Conservation (phyloP, 1,140 invertebrate species). For the Diuraphis noxia region DNA sequence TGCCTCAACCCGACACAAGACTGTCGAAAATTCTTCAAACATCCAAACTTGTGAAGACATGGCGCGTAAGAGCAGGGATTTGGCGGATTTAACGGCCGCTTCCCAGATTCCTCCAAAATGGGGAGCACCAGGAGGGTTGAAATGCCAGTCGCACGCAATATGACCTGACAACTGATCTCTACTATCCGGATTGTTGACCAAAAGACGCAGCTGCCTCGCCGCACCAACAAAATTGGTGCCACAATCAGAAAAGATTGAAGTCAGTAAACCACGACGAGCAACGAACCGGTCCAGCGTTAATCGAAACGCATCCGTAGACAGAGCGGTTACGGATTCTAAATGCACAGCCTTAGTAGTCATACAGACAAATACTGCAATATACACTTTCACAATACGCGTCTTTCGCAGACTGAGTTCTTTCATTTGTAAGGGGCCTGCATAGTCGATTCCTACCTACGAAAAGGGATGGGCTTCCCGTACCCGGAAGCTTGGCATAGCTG, state of each 20-base stretch:
- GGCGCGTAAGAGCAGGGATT: too few relatives aligned
- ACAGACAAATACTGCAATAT: slow-evolving; percentile 62
- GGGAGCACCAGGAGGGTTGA: too few relatives aligned
- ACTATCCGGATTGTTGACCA: too few relatives aligned
- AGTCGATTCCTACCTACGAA: slow-evolving; percentile 57
- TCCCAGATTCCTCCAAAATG: too few relatives aligned
- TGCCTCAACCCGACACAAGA: too few relatives aligned
- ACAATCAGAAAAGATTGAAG: slow-evolving; percentile 59
- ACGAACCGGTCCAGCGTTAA: slow-evolving; percentile 60
- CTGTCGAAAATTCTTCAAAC: too few relatives aligned
- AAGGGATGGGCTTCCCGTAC: too few relatives aligned
- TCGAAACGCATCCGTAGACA: slow-evolving; percentile 60
- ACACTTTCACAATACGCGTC: slow-evolving; percentile 59
- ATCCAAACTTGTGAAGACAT: too few relatives aligned
- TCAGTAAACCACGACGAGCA: slow-evolving; percentile 58
- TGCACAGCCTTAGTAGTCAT: slow-evolving; percentile 61
- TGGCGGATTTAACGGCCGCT: too few relatives aligned
- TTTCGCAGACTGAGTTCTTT: slow-evolving; percentile 57
- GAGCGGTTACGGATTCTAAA: slow-evolving; percentile 60
- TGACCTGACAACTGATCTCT: background rate
- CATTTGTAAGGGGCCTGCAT: slow-evolving; percentile 60
- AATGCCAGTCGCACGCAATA: too few relatives aligned
- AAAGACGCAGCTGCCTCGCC: background rate
- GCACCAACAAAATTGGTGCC: slow-evolving; percentile 60
- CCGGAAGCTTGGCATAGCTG: too few relatives aligned